Conservation (phyloP, 2,888 invertebrate species). For the Synanthedon vespiformis region DNA sequence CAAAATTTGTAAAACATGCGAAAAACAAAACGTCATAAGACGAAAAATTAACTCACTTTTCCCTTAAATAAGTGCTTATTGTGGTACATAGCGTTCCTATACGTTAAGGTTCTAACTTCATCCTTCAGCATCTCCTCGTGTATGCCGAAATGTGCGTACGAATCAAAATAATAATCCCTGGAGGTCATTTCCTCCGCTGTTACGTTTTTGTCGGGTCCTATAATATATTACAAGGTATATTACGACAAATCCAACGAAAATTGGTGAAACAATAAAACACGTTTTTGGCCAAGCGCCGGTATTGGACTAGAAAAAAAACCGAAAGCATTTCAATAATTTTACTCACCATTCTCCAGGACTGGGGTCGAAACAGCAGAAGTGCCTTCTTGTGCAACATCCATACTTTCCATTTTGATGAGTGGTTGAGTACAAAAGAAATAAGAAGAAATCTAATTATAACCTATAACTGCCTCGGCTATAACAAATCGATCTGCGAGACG, state of each 20-base stretch:
- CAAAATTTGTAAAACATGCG: not conserved
- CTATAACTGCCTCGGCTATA: conserved; percentile 24
- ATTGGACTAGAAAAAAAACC: conserved; percentile 2
- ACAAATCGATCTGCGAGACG: conserved; percentile 1
- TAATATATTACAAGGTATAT: conserved; percentile 9
- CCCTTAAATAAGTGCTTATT: conserved; percentile 98
- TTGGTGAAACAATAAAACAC: conserved; percentile 34
- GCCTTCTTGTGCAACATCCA: conserved; percentile 63
- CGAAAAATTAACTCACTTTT: conserved; percentile 62
- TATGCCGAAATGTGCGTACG: conserved; percentile 99
- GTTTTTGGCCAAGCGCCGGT: conserved; percentile 40
- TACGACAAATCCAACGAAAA: conserved; percentile 8
- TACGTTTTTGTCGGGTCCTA: conserved; percentile 67
- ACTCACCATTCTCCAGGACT: conserved; percentile 58
- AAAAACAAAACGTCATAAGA: not conserved
- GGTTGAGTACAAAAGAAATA: conserved; percentile 21
- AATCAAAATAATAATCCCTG: conserved; percentile 99
- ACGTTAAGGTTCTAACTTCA: conserved; percentile 97
- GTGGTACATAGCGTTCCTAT: conserved; percentile 99
- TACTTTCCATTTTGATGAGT: conserved; percentile 55
- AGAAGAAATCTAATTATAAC: conserved; percentile 23
- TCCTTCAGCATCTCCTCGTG: conserved; percentile 99
- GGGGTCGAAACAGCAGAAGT: conserved; percentile 53
- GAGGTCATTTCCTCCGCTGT: conserved; percentile 98
- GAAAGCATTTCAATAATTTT: not conserved